These are phyloP conservation scores for Anguilla pacifica DNA, from an alignment of 2,797 vertebrate genomes.

Conservation along the genomic window DNA sequence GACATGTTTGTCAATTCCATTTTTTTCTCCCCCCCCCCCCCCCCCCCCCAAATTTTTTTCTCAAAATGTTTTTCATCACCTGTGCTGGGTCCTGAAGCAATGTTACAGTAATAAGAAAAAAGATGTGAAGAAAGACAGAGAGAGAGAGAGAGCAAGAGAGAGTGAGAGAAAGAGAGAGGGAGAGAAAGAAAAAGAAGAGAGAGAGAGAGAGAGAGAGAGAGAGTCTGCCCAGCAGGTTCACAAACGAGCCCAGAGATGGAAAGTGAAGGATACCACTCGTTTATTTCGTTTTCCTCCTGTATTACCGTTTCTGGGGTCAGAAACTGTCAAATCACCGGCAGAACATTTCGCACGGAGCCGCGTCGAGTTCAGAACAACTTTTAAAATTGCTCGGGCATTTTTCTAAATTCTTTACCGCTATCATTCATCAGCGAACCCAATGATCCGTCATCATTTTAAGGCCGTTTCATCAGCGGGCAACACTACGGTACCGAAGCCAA, in stretches of 20 bases:
- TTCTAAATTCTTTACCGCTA: background rate
- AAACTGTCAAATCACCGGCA: conserved; percentile 11
- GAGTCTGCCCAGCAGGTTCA: background rate
- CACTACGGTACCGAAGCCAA: background rate
- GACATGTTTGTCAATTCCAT: background rate
- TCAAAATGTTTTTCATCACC: background rate
- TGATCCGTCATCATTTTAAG: conserved; percentile 11
- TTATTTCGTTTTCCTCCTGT: conserved; percentile 20
- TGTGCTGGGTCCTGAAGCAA: background rate
- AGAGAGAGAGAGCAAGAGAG: background rate
- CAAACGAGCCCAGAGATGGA: background rate
- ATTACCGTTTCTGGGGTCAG: conserved; percentile 16
- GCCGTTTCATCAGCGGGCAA: background rate
- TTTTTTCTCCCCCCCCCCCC: background rate
- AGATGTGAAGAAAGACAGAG: background rate
- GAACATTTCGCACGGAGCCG: background rate
- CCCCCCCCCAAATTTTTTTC: background rate
- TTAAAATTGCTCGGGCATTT: conserved; percentile 7
- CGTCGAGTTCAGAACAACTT: background rate
- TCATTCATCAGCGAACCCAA: conserved; percentile 13
- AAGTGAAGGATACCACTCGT: conserved; percentile 4
- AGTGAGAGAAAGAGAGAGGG: background rate
- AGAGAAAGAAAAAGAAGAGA: background rate
- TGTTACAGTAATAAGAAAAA: background rate
- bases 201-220: background rate